These are phyloP conservation scores for Ennomos erosarius DNA, from an alignment of 2,888 invertebrate genomes.

Conservation along the genomic window DNA sequence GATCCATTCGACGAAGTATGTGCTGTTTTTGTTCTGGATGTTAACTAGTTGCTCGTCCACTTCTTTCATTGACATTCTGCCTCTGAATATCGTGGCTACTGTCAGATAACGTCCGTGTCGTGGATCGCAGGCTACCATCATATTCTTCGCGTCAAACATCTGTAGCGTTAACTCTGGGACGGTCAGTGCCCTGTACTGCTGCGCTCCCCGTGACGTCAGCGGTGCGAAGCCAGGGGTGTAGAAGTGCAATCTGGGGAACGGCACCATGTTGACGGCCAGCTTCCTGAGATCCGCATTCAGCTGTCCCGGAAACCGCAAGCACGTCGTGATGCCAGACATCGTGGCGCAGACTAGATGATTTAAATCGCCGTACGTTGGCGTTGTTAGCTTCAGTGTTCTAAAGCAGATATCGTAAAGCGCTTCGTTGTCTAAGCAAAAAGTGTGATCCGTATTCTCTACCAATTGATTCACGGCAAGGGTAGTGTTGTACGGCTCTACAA, in stretches of 20 bases:
- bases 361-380: slow-evolving; percentile 92
- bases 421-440: slow-evolving; percentile 91
- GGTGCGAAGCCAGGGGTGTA: slow-evolving; percentile 87
- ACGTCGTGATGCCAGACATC: slow-evolving; percentile 94
- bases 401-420: slow-evolving; percentile 90
- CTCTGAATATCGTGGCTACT: slow-evolving; percentile 95
- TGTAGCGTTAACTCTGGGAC: slow-evolving; percentile 93
- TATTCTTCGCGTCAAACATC: slow-evolving; percentile 88
- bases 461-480: slow-evolving; percentile 93
- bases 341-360: slow-evolving; percentile 93
- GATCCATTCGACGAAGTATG: slow-evolving; percentile 93
- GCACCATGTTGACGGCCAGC: slow-evolving; percentile 83
- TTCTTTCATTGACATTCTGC: slow-evolving; percentile 97
- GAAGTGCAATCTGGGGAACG: slow-evolving; percentile 87
- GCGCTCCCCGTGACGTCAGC: slow-evolving; percentile 92
- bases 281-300: slow-evolving; percentile 77
- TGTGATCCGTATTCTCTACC: slow-evolving; percentile 89
- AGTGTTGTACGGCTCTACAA: slow-evolving; percentile 91
- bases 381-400: slow-evolving; percentile 89
- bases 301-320: slow-evolving; percentile 87
- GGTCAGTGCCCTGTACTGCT: slow-evolving; percentile 95
- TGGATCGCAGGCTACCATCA: slow-evolving; percentile 97
- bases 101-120: slow-evolving; percentile 95
- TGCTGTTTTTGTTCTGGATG: slow-evolving; percentile 91
- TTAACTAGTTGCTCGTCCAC: slow-evolving; percentile 92